These are phyloP conservation scores for Drosophila grimshawi DNA, from an alignment of 1,140 invertebrate species.

Conservation along the genomic window DNA sequence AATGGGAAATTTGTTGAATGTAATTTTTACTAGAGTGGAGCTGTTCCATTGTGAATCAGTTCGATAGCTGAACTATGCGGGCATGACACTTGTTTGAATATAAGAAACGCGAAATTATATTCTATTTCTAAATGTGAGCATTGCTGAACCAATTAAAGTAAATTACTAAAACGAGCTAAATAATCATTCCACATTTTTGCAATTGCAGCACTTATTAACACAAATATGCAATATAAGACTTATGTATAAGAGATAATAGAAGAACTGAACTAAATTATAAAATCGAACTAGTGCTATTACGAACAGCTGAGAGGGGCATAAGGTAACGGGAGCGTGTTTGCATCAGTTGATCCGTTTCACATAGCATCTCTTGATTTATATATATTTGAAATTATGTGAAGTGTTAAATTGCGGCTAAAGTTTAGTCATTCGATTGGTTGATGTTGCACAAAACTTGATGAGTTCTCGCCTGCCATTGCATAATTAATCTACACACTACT, in stretches of 20 bases:
- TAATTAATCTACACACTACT: slow-evolving; percentile 22
- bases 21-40: slow-evolving; percentile 23
- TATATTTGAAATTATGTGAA: slow-evolving; percentile 45
- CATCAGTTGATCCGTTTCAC: slow-evolving; percentile 37
- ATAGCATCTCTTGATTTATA: slow-evolving; percentile 35
- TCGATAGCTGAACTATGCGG: neutral
- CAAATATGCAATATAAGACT: too few species aligned
- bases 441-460: slow-evolving; percentile 23
- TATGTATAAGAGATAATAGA: too few species aligned
- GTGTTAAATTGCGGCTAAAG: slow-evolving; percentile 15
- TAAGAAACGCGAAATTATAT: too few species aligned
- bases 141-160: too few species aligned
- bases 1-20: slow-evolving; percentile 23
- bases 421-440: slow-evolving; percentile 22
- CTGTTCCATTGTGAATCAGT: slow-evolving; percentile 11
- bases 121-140: too few species aligned
- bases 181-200: too few species aligned
- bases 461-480: slow-evolving; percentile 8
- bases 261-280: slow-evolving; percentile 3
- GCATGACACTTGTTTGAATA: slow-evolving; percentile 8
- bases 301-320: slow-evolving; percentile 20
- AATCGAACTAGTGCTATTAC: slow-evolving; percentile 18
- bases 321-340: slow-evolving; percentile 43
- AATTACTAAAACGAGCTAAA: too few species aligned
- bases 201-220: too few species aligned